Evolutionary conservation across 1,140 invertebrate species (phyloP), one percentile per base, ranked within the genome.

Genomic region (Hermatobates lingyangjiaoensis): DNA sequence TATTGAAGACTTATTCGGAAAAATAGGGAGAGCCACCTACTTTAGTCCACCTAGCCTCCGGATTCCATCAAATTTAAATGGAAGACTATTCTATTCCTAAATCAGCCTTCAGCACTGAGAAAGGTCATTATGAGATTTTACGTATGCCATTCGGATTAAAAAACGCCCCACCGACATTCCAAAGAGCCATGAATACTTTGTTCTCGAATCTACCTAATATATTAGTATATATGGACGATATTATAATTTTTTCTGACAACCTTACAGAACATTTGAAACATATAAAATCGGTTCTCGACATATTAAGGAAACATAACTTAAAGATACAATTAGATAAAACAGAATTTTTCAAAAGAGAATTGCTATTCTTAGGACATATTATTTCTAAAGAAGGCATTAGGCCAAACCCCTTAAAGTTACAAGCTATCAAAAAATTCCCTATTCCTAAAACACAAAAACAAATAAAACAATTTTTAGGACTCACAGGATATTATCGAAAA

Each of bases 381-480:
- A 61, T 66, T 7, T 57, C 56, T 7, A 40, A 56, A 23, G 39
- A 61, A 10, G 64, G 62, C n/a, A 56, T 64, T 14, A 54, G 51
- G 44, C 59, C 62, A 15, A 62, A 64, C 42, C 61, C 59, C 2
- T 56, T 39, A 57, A 14, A 64, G 63, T 50, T 62, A 4, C 46
- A 61, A 54, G 54, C 58, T 0, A 52, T 68, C 2, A 49, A 23
- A n/a, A 34, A 60, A 5, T 66, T 55, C 52, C 62, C 20, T 14
- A 48, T 40, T 25, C 65, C 68, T 15, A 64, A 58, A 56, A 66
- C 58, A 45, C 2, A 44, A 5, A 65, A 66, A 48, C 56, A 68
- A 42, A 56, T 70, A 21, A 64, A 65, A 61, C 44, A 53, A 45
- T 72, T 71, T 56, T 42, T 72, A 55, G 54, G 62, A 21, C 56